Evolutionary conservation across 2,797 vertebrate species (phyloP).

Genomic region (Takifugu ocellatus): DNA sequence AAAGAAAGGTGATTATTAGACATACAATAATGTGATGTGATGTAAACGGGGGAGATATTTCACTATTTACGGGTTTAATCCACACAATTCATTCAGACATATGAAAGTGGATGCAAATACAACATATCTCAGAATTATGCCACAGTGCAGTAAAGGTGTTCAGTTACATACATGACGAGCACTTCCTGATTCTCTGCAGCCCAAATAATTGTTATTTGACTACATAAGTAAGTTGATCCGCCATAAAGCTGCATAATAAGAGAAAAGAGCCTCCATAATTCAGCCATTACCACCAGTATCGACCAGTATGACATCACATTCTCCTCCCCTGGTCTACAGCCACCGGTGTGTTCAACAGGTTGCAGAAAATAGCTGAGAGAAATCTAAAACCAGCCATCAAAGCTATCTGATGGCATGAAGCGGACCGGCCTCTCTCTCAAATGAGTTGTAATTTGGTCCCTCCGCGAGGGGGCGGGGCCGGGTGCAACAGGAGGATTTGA

Average conservation of each 20-base stretch:
- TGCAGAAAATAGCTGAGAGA: constrained; percentile 34
- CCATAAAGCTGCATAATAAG: not conserved
- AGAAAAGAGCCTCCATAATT: not conserved
- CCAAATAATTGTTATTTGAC: no score
- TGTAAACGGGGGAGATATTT: no score
- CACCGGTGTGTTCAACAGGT: constrained; percentile 30
- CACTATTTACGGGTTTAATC: no score
- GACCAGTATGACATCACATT: not conserved
- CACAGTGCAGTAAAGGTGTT: no score
- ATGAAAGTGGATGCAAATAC: no score
- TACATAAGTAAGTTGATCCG: no score
- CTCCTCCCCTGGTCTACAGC: not conserved
- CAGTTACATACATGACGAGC: no score
- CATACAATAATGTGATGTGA: no score
- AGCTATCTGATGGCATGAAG: constrained; percentile 55
- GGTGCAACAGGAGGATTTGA: constrained; percentile 27
- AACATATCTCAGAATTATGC: no score
- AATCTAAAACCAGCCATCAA: constrained; percentile 56
- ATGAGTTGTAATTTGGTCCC: constrained; percentile 65
- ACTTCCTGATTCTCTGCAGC: no score
- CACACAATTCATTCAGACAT: no score
- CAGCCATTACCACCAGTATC: not conserved
- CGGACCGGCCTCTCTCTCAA: constrained; percentile 18
- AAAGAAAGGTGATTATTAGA: no score
- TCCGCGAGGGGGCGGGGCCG: constrained; percentile 24